Percentiles rank a stretch among this genome's conserved stretches.
These are phyloP conservation scores for Rhinichthys osculus DNA, from an alignment of 2,797 vertebrate species.

Conservation along the genomic window DNA sequence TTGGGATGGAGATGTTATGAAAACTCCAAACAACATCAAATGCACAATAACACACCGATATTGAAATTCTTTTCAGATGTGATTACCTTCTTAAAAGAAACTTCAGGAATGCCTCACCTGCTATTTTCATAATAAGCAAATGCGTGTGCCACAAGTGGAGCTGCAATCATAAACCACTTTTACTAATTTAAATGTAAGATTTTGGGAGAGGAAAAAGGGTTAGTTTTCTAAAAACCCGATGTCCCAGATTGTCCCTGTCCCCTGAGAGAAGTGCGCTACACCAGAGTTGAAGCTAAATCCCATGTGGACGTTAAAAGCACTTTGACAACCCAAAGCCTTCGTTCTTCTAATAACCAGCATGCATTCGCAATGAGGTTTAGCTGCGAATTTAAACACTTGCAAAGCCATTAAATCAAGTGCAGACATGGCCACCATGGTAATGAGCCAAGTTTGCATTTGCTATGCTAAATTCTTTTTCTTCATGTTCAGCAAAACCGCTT, in stretches of 20 bases:
- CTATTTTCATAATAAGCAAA: constrained; percentile 1
- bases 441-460: constrained; percentile 12
- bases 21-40: constrained; percentile 4
- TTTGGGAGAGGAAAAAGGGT: background rate
- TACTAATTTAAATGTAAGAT: constrained; percentile 7
- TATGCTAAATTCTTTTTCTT: background rate
- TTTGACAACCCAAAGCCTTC: constrained; percentile 24
- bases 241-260: constrained; percentile 4
- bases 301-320: constrained; percentile 21
- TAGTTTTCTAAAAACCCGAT: background rate
- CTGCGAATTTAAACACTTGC: background rate
- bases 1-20: constrained; percentile 9
- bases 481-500: background rate
- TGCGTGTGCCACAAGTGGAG: background rate
- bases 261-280: background rate
- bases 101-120: background rate
- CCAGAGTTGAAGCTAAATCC: constrained; percentile 27
- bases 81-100: constrained; percentile 10
- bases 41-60: background rate
- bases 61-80: constrained; percentile 3
- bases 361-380: constrained; percentile 29
- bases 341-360: background rate
- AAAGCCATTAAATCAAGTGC: constrained; percentile 26
- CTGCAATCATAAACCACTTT: constrained; percentile 23
- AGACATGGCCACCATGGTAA: background rate